Base-by-base conservation (phyloP, 2,113 vertebrate genomes). In the Lycocorax pyrrhopterus region DNA sequence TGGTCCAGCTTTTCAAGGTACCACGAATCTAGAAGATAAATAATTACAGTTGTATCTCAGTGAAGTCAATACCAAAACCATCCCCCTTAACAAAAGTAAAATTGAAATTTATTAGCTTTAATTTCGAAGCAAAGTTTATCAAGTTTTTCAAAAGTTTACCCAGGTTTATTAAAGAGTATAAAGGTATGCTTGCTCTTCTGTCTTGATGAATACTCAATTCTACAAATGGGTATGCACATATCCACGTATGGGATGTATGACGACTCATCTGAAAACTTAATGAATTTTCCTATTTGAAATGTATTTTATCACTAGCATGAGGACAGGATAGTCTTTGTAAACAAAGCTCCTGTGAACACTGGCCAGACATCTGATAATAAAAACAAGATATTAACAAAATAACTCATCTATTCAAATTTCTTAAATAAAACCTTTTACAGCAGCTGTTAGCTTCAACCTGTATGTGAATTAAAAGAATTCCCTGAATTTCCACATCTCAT, bases 1-100 rank as follows among this genome's bases (percentile, higher is more conserved):
- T 99, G 92, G 99, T 99, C 99, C 99, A 99, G 97, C 99, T 99
- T 98, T 99, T 99, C 93, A 99, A 97, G 44, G 99, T 99, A 82
- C 99, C 99, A 68, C 99, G 99, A 95, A 99, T 99, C 99, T 99
- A 96, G 67, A 73, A 95, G 59, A 96, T 62, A 86, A 92, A 95
- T 5, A 88, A 12, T 62, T 87, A 81, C 35, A 73, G 52, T 23
- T 67, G 35, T 15, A 74, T 21, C 16, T 84, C 46, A 41, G 41
- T 56, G 43, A 83, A 85, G 20, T 4, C 35, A 73, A 46, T 10
- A 67, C 7, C 37, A 84, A 87, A 88, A 20, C 11, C 10, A 55
- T 7, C 1, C 4, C 15, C 35, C 27, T 72, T 68, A 46, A 68
- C 64, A 76, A 94, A 84, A 91, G 25, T 22, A 75, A 72, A 96